Base-by-base conservation (phyloP, 2,888 invertebrate species). In the Drosophila neonasuta region DNA sequence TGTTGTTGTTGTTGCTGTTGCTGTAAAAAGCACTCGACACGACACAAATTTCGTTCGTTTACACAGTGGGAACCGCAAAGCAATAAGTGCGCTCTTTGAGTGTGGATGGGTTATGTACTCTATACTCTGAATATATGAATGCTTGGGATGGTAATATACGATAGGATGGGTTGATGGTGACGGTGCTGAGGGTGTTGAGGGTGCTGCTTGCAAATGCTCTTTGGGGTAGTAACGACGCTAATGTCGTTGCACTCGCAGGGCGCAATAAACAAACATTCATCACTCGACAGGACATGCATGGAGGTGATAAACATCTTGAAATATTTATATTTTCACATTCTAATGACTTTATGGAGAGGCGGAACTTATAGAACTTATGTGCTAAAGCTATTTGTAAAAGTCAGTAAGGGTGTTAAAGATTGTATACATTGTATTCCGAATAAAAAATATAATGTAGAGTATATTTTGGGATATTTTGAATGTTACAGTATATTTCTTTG, bases 221-320 rank as follows among this genome's bases (percentile, higher is more conserved):
- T 44, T 32, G 30, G 13, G 17, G 34, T 41, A 13, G 49, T 17
- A 50, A 45, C 55, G 61, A 65, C 59, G 62, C 65, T 63, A 75
- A 72, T 81, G 80, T 80, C 80, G 85, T 87, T 84, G 87, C 80
- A 81, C 87, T 87, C 63, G 45, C 64, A 51, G 67, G 56, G 59
- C 44, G 39, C 61, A 41, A 9, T 29, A 54, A 66, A 57, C 64
- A 56, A 73, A 52, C 13, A 55, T 41, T 55, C 55, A 56, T 46
- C 24, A 24, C 42, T 65, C 39, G 50, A 50, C 48, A 55, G 36
- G 46, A 66, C 73, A 64, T 60, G 57, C 54, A 71, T 41, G 32
- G 8, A 49, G 20, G 5, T 50, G 73, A 77, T 71, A 60, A 72
- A 48, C 30, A 61, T 58, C 59, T 50, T 17, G 7, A 55, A 71